Base-by-base conservation (phyloP, 2,797 vertebrate species). In the Heterohyrax brucei region DNA sequence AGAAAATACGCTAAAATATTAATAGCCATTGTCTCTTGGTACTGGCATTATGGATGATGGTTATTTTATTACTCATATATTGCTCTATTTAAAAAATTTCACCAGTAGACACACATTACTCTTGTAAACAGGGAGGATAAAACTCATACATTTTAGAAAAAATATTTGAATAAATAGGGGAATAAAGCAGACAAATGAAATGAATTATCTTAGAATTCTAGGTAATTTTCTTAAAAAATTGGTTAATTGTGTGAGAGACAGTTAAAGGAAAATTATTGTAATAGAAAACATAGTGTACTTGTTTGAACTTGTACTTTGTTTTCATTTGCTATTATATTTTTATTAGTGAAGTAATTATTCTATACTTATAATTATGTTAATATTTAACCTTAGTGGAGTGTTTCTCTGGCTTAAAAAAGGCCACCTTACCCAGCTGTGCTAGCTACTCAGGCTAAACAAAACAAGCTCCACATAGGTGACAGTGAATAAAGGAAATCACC, bases 401-500 rank as follows among this genome's bases (percentile, higher is more conserved):
- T 96, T 92, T 68, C 39, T 93, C 82, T 96, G 73, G 61, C 66
- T 96, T 96, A 82, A 84, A 72, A 95, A 94, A 95, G 56, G 61
- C 95, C 76, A 91, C 1, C 16, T 72, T 91, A 91, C 19, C 59
- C 88, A 28, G 56, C 80, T 70, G 33, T 95, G 59, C 82, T 96
- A 76, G 68, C 92, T 95, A 30, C 93, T 94, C 89, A 70, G 62
- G 92, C 95, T 93, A 95, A 96, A 78, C 95, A 93, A 88, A 70
- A 50, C 7, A 16, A 88, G 61, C 82, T 92, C 66, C 39, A 39
- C 61, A 24, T n/a, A 93, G 87, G 79, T 96, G 95, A 91, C 92
- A 96, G 76, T 53, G 93, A 93, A 91, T 96, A 84, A 95, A 97
- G 83, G 95, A 97, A 97, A 94, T 96, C 88, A 96, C 95, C 92